Evolutionary conservation across 2,113 vertebrate species (phyloP).

Genomic region (Hystrix cristata): DNA sequence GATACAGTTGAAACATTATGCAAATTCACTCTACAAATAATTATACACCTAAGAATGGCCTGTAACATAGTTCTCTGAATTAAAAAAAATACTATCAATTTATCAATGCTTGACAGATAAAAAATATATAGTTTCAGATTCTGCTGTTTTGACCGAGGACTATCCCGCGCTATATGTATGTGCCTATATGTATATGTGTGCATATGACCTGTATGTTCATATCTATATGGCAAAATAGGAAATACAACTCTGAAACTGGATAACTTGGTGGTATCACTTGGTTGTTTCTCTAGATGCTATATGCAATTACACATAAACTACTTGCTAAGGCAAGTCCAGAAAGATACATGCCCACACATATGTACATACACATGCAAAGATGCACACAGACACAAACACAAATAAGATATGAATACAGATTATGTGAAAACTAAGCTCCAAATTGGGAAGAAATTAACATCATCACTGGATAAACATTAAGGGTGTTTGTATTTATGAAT

Average conservation of each 20-base stretch:
- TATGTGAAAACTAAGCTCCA: not conserved
- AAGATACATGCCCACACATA: not conserved
- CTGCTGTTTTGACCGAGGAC: not conserved
- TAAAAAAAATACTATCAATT: not conserved
- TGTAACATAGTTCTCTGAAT: not conserved
- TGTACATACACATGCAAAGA: not conserved
- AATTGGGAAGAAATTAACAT: not conserved
- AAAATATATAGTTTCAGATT: not conserved
- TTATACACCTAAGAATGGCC: not conserved
- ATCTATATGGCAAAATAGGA: not conserved
- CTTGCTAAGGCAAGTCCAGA: not conserved
- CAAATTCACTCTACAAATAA: not conserved
- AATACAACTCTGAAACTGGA: not conserved
- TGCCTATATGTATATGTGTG: not conserved
- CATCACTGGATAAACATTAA: not conserved
- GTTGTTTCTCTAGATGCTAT: not conserved
- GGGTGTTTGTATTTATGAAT: not conserved
- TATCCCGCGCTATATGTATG: not conserved
- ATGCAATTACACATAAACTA: not conserved
- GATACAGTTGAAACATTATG: constrained; percentile 3
- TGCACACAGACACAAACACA: not conserved
- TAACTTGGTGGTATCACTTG: not conserved
- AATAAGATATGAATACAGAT: not conserved
- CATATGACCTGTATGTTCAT: not conserved
- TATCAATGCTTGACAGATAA: not conserved